Evolutionary conservation across 2,113 vertebrate genomes (phyloP).

Genomic region (Hydrolagus affinis): DNA sequence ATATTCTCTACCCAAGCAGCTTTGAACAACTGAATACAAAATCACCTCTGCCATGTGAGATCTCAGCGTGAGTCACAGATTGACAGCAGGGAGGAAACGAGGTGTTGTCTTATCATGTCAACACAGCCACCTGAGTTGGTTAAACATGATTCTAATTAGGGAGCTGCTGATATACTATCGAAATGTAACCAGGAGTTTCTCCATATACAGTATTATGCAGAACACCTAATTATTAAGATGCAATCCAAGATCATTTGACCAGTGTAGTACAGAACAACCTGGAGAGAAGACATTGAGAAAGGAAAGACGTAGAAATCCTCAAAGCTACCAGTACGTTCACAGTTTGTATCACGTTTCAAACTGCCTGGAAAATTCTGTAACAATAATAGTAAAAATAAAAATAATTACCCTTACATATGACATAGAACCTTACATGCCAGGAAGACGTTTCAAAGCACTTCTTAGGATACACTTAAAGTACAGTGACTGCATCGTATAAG

Average conservation of each 20-base stretch:
- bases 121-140: not conserved
- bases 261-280: not conserved
- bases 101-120: not conserved
- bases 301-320: not conserved
- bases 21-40: constrained; percentile 7
- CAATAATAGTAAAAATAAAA: too few relatives aligned
- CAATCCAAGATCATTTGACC: not conserved
- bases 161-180: constrained; percentile 18
- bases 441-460: too few relatives aligned
- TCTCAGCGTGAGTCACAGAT: not conserved
- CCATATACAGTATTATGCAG: not conserved
- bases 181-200: not conserved
- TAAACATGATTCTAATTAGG: constrained; percentile 25
- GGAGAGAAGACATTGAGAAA: not conserved
- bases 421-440: too few relatives aligned
- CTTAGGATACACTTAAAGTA: too few relatives aligned
- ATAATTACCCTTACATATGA: too few relatives aligned
- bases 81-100: constrained; percentile 6
- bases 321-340: not conserved
- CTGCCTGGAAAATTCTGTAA: too few relatives aligned
- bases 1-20: not conserved
- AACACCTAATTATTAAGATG: not conserved
- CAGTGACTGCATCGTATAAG: too few relatives aligned
- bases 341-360: too few relatives aligned
- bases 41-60: constrained; percentile 9